Base-by-base conservation (phyloP, 1,140 invertebrate species). In the Ditylenchus dipsaci region DNA sequence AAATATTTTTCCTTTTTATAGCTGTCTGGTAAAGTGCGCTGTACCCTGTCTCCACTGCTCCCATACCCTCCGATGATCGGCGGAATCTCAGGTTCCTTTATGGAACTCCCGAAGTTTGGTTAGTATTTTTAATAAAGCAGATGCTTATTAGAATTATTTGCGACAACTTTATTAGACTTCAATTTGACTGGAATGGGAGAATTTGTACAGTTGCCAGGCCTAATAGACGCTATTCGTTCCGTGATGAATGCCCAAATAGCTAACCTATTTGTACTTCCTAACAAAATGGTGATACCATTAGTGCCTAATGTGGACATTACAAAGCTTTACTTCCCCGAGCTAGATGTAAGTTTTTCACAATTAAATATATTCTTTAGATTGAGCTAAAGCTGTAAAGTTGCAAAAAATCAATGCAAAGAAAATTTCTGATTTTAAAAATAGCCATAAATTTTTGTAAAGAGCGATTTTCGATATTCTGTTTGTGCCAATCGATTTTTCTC, bases 121-220 rank as follows among this genome's bases (percentile, higher is more conserved):
- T 38, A 5, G 33, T 38, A 38, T 38, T 38, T 38, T 38, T 38
- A n/a, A n/a, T n/a, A n/a, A n/a, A n/a, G n/a, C 13, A 63, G n/a
- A 27, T 47, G 29, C 64, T 9, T 13, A 68, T 3, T 23, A 26
- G 1, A 19, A 67, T 26, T 23, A 71, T 8, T 71, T 62, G 9
- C 53, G 69, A 73, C 69, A 59, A 77, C 43, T 72, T 38, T 38
- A 5, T 38, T 38, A 38, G 33, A 79, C 65, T 78, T 78, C 57
- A 80, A 79, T 33, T 63, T 80, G 29, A 80, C 78, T n/a, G 80
- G 80, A 59, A 82, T 82, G 79, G 81, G 80, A 19, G 80, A 83
- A 65, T 78, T 82, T 62, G 76, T 83, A 7, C 78, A 82, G 58
- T 65, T 82, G 33, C 80, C 80, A 0, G 74, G 77, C 15, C 62